phyloP scores from a whole-genome alignment of 2,113 vertebrate genomes.

The Cinclus cinclus region DNA sequence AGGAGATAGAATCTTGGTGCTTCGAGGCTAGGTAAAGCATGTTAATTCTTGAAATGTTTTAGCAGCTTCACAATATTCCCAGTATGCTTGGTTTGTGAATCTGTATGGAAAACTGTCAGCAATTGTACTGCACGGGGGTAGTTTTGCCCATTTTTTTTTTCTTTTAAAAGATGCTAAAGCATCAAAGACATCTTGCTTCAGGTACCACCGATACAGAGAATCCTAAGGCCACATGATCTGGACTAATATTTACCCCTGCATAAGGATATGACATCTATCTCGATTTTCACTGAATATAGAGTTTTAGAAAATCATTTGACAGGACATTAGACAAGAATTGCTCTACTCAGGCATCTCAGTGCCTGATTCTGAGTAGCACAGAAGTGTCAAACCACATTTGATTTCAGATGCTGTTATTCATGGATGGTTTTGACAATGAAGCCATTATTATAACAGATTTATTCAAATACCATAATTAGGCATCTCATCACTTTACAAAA shows the following conservation, averaged over 20 bases:
- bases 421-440: neutral
- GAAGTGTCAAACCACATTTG: neutral
- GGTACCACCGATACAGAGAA: neutral
- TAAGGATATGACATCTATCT: neutral
- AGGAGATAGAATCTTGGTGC: neutral
- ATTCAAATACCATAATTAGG: neutral
- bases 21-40: neutral
- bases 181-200: neutral
- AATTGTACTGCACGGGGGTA: neutral
- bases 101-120: neutral
- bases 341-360: neutral
- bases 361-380: neutral
- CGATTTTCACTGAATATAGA: neutral
- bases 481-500: neutral
- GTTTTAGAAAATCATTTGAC: slow-evolving; percentile 1
- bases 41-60: neutral
- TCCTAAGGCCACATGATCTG: neutral
- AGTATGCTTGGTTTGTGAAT: neutral
- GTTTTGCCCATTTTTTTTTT: neutral
- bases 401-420: neutral
- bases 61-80: neutral
- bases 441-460: neutral
- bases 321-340: neutral
- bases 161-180: neutral
- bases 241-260: neutral